Percentiles rank a stretch among this genome's conserved stretches.
Conservation (phyloP, 2,113 vertebrate species). For the Typhlomys cinereus region DNA sequence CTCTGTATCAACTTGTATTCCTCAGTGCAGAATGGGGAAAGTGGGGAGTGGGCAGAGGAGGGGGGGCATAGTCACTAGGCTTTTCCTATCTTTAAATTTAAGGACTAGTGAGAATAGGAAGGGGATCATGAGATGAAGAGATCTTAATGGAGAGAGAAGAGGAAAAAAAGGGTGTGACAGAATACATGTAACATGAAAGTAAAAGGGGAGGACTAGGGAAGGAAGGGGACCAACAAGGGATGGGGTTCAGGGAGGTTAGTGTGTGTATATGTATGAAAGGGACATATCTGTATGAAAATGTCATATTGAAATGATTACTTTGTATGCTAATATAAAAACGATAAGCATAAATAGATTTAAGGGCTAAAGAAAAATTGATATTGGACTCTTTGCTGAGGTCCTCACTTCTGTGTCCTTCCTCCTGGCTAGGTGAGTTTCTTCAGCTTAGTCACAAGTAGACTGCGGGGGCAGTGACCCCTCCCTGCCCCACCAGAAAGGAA, state of each 20-base stretch:
- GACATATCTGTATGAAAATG: not conserved
- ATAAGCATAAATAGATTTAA: not conserved
- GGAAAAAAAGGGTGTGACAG: not conserved
- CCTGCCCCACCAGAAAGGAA: not conserved
- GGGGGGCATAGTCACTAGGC: not conserved
- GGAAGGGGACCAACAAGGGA: not conserved
- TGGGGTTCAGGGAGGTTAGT: not conserved
- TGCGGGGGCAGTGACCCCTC: not conserved
- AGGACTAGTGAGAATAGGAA: not conserved
- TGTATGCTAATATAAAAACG: not conserved
- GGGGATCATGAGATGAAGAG: not conserved
- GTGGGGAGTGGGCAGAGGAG: not conserved
- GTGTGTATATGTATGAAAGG: too few relatives aligned
- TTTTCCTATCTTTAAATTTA: slow-evolving; percentile 6
- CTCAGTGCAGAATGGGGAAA: not conserved
- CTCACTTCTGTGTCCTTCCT: not conserved
- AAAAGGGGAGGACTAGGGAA: not conserved
- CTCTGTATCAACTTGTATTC: not conserved
- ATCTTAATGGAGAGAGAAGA: not conserved
- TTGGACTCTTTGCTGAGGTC: not conserved
- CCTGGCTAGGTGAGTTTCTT: not conserved
- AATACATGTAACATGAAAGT: not conserved
- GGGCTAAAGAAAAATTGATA: not conserved
- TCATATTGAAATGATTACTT: not conserved
- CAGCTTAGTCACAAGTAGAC: not conserved